Evolutionary conservation across 2,888 invertebrate genomes (phyloP).

Genomic region (Tiphia femorata): DNA sequence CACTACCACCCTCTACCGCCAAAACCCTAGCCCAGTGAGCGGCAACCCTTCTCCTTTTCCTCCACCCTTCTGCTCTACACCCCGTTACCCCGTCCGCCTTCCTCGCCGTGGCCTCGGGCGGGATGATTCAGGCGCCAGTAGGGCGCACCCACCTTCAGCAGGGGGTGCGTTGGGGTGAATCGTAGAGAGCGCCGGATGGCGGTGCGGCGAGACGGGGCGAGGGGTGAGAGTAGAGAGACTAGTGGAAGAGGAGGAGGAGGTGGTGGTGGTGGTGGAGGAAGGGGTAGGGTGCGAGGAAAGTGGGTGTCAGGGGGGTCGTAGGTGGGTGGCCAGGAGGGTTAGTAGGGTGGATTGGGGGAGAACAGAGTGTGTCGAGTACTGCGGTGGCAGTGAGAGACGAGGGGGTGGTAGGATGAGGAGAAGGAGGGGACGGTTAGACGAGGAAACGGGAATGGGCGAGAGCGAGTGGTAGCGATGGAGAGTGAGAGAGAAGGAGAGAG

Average conservation of each 20-base stretch:
- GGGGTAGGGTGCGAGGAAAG: constrained; percentile 18
- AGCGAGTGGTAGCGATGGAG: constrained; percentile 16
- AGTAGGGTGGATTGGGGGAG: constrained; percentile 53
- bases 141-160: constrained; percentile 68
- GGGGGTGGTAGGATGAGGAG: constrained; percentile 25
- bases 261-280: constrained; percentile 22
- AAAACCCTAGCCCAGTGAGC: constrained; percentile 62
- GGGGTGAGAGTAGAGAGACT: constrained; percentile 17
- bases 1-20: constrained; percentile 47
- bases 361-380: constrained; percentile 64
- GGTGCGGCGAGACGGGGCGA: constrained; percentile 16
- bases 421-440: constrained; percentile 6
- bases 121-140: constrained; percentile 69
- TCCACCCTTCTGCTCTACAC: constrained; percentile 25
- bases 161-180: constrained; percentile 47
- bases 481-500: constrained; percentile 18
- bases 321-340: constrained; percentile 30
- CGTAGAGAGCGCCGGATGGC: constrained; percentile 41
- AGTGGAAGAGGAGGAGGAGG: constrained; percentile 18
- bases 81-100: constrained; percentile 7
- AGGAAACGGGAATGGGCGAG: too few relatives aligned
- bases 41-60: constrained; percentile 21
- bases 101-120: constrained; percentile 62
- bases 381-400: constrained; percentile 31
- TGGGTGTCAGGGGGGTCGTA: constrained; percentile 26